Conservation (phyloP, 2,888 invertebrate genomes). For the Nemoura dubitans region DNA sequence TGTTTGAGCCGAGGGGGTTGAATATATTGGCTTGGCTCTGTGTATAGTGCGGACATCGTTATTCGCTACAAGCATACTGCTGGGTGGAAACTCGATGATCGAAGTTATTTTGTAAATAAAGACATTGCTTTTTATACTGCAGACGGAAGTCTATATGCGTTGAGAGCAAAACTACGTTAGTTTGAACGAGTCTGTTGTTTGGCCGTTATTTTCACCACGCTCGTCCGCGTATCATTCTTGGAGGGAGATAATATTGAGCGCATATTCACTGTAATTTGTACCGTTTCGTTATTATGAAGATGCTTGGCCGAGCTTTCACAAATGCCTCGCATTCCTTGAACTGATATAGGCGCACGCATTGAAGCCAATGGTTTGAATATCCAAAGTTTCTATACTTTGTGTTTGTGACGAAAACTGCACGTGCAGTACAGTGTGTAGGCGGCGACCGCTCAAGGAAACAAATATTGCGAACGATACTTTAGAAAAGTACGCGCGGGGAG, state of each 20-base stretch:
- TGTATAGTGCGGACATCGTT: constrained; percentile 16
- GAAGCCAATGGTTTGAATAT: too few relatives aligned
- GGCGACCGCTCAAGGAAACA: too few relatives aligned
- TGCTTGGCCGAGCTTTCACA: neutral
- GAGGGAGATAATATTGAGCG: neutral
- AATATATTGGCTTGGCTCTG: constrained; percentile 24
- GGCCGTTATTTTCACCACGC: neutral
- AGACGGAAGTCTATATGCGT: neutral
- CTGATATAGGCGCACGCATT: too few relatives aligned
- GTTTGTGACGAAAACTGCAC: too few relatives aligned
- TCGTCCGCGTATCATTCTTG: neutral
- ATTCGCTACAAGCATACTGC: neutral
- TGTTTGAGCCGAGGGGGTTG: neutral
- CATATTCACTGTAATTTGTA: neutral
- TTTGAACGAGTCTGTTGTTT: neutral
- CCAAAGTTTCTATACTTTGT: too few relatives aligned
- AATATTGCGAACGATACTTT: too few relatives aligned
- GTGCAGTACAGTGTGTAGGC: too few relatives aligned
- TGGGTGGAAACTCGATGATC: neutral
- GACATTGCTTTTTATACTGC: neutral
- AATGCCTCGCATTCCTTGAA: neutral
- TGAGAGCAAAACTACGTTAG: neutral
- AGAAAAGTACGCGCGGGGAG: too few relatives aligned
- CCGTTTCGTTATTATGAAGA: neutral
- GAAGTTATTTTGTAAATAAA: neutral